Percentiles rank a stretch among this genome's conserved stretches.
Conservation (phyloP, 2,797 vertebrate species). For the Chelonia mydas region DNA sequence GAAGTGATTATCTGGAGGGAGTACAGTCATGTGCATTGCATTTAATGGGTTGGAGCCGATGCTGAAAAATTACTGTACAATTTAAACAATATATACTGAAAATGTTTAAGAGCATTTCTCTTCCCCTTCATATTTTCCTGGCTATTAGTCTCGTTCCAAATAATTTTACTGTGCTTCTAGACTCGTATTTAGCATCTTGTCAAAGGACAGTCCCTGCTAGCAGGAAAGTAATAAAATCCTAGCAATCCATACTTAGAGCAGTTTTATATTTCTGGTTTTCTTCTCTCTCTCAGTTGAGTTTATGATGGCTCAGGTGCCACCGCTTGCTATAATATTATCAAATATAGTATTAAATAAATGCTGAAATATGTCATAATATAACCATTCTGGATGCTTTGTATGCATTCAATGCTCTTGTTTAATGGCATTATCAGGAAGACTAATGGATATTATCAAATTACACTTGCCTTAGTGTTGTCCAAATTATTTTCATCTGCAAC, state of each 20-base stretch:
- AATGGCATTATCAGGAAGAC: not conserved
- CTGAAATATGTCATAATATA: not conserved
- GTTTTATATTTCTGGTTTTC: not conserved
- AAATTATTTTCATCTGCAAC: not conserved
- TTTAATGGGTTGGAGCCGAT: not conserved
- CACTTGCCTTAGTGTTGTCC: not conserved
- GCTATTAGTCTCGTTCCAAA: not conserved
- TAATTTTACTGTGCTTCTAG: not conserved
- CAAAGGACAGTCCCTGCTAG: not conserved
- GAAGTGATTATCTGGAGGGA: not conserved
- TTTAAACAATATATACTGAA: not conserved
- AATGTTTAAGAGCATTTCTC: not conserved
- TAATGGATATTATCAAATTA: not conserved
- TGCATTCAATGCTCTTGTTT: not conserved
- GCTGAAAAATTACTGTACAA: not conserved
- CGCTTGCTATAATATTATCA: not conserved
- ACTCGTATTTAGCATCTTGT: not conserved
- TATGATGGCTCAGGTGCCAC: not conserved
- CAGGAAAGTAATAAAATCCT: not conserved
- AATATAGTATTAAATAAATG: not conserved
- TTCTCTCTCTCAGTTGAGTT: not conserved
- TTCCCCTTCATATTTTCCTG: not conserved
- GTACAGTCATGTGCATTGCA: too few relatives aligned
- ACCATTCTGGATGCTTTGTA: not conserved
- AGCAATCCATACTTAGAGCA: not conserved